Percentiles rank a stretch among this genome's conserved stretches.
Conservation (phyloP, 2,797 vertebrate species). For the Dendrocincla tyrannina region DNA sequence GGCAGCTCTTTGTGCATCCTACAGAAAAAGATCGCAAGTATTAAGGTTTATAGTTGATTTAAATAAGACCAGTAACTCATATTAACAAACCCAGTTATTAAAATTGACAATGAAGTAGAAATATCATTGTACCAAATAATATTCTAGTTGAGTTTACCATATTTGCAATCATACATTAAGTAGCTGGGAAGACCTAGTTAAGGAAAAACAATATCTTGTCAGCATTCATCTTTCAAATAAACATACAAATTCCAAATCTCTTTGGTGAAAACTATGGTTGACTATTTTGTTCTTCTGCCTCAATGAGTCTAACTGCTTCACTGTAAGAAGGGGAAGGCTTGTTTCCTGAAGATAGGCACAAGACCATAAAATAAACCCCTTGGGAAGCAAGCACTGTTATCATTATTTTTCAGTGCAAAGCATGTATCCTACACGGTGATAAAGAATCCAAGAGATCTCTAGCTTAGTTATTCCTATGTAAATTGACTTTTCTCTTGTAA, state of each 20-base stretch:
- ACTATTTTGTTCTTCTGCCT: conserved; percentile 19
- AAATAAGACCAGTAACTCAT: background rate
- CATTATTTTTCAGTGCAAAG: background rate
- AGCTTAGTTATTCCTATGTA: conserved; percentile 32
- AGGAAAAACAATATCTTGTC: background rate
- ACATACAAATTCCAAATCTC: background rate
- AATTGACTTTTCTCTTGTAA: conserved; percentile 48
- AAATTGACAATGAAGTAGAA: background rate
- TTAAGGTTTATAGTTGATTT: background rate
- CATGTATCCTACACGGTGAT: background rate
- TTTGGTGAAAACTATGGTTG: background rate
- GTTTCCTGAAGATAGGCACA: background rate
- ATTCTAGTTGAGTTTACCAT: background rate
- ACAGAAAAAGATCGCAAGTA: background rate
- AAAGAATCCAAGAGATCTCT: conserved; percentile 43
- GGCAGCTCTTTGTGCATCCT: background rate
- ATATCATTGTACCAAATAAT: background rate
- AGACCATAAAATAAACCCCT: conserved; percentile 47
- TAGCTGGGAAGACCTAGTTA: background rate
- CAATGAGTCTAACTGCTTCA: background rate
- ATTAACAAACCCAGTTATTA: background rate
- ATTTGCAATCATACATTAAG: background rate
- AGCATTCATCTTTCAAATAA: background rate
- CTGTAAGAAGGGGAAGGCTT: background rate
- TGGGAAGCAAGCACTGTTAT: background rate